Evolutionary conservation across 2,797 vertebrate species (phyloP).

Genomic region (Pristis pectinata): DNA sequence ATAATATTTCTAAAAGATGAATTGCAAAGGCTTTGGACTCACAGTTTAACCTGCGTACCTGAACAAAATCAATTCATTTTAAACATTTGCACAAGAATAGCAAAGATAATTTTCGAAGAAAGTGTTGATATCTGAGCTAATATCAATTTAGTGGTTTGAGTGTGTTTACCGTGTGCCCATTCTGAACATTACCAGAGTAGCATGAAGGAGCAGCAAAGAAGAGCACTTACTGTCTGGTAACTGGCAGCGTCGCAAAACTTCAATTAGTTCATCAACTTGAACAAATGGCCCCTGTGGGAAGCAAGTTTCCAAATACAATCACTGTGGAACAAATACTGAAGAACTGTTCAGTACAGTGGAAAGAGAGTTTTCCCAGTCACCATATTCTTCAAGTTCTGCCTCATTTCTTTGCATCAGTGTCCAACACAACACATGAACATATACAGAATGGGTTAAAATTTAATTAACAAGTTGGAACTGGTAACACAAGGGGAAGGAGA

Average conservation of each 20-base stretch:
- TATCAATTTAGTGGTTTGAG: not conserved
- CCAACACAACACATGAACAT: not conserved
- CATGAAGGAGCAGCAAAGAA: not conserved
- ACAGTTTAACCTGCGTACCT: not conserved
- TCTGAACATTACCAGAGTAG: not conserved
- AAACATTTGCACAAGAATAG: not conserved
- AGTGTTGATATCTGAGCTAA: not conserved
- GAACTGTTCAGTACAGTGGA: not conserved
- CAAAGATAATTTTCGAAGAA: not conserved
- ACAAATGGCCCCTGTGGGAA: slow-evolving; percentile 87
- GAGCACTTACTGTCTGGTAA: slow-evolving; percentile 87
- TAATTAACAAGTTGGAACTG: not conserved
- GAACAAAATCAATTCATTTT: not conserved
- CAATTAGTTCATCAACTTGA: slow-evolving; percentile 96
- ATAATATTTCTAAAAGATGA: not conserved
- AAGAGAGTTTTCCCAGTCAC: not conserved
- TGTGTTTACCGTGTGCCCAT: not conserved
- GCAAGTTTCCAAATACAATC: slow-evolving; percentile 42
- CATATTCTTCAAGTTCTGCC: not conserved
- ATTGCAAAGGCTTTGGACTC: not conserved
- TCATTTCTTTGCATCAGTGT: not conserved
- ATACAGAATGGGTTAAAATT: not conserved
- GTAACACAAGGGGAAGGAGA: not conserved
- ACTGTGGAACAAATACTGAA: not conserved
- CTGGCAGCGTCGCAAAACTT: slow-evolving; percentile 87